phyloP scores from a whole-genome alignment of 2,888 invertebrate genomes.

The Biston stratarius region DNA sequence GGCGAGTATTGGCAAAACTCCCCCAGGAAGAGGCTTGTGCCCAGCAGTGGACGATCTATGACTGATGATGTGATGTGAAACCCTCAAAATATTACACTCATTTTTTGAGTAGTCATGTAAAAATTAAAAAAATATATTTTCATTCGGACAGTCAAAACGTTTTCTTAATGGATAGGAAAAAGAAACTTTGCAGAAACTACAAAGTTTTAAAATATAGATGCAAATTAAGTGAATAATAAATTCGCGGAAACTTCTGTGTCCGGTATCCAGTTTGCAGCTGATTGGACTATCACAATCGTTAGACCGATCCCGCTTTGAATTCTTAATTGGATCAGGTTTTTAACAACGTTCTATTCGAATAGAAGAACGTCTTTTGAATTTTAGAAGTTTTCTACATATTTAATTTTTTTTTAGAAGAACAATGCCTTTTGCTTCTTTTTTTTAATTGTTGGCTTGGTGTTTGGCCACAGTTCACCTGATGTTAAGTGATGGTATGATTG shows the following conservation, averaged over 20 bases:
- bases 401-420: neutral
- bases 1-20: no score
- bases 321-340: conserved; percentile 21
- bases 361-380: neutral
- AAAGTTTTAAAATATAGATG: conserved; percentile 43
- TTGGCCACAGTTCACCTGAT: no score
- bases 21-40: no score
- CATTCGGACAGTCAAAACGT: conserved; percentile 3
- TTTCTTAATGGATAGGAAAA: conserved; percentile 1
- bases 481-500: no score
- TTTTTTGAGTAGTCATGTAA: no score
- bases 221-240: conserved; percentile 46
- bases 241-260: conserved; percentile 37
- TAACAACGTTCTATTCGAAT: conserved; percentile 15
- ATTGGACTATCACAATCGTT: conserved; percentile 35
- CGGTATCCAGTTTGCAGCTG: conserved; percentile 39
- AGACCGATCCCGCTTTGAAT: conserved; percentile 21
- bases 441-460: no score
- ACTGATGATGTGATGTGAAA: no score
- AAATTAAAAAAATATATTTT: neutral
- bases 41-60: no score
- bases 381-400: neutral
- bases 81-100: no score
- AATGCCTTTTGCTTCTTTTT: no score
- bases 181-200: conserved; percentile 32